Conservation (phyloP, 2,888 invertebrate species). For the Dicyrtoma fusca region DNA sequence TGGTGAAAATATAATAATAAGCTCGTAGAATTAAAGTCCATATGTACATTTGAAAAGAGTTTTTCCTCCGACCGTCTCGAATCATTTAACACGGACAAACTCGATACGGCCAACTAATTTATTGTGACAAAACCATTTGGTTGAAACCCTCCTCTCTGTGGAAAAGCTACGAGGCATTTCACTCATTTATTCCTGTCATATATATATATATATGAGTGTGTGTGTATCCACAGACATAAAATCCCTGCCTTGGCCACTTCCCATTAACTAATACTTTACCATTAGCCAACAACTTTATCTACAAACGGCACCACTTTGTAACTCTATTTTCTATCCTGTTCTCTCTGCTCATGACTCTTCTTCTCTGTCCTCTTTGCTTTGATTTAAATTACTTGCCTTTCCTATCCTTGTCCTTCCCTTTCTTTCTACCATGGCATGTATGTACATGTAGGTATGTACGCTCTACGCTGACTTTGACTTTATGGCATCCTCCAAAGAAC, state of each 20-base stretch:
- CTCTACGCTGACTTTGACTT: no score
- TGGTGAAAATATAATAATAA: no score
- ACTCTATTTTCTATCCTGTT: conserved; percentile 2
- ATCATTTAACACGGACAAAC: conserved; percentile 56
- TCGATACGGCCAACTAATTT: conserved; percentile 53
- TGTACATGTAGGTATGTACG: no score
- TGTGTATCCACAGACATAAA: neutral
- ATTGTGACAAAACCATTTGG: conserved; percentile 52
- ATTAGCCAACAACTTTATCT: conserved; percentile 28
- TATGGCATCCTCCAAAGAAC: no score
- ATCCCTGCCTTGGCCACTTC: conserved; percentile 4
- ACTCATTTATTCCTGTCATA: conserved; percentile 10
- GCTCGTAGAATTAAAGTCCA: neutral
- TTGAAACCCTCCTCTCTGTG: conserved; percentile 30
- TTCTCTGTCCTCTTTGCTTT: neutral
- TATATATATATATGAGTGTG: neutral
- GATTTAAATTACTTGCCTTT: neutral
- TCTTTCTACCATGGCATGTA: no score
- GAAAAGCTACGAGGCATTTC: neutral
- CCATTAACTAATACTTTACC: conserved; percentile 27
- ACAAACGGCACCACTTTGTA: conserved; percentile 27
- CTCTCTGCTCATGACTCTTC: conserved; percentile 4
- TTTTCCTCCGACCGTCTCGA: conserved; percentile 49
- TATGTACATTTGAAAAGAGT: conserved; percentile 37
- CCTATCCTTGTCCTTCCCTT: neutral